Base-by-base conservation (phyloP, 2,888 invertebrate species). In the Drosophila paramelanica region DNA sequence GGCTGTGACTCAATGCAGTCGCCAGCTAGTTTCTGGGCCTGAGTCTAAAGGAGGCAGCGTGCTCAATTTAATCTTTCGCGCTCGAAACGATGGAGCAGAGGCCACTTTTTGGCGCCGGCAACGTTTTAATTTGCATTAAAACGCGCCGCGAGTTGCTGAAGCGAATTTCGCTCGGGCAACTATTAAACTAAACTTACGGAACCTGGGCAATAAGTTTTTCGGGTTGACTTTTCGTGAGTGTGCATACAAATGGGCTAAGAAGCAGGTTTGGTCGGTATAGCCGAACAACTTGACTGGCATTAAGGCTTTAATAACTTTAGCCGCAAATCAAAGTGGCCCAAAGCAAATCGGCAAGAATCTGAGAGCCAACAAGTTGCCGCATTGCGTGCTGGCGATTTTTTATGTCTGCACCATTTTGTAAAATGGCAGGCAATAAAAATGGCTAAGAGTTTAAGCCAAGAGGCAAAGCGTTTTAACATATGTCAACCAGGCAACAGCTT, bases 51-150 rank as follows among this genome's bases (percentile, higher is more conserved):
- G 14, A 39, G 27, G 20, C 20, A 10, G 46, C 49, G 51, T 33
- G 68, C 77, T 67, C 59, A 62, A 77, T 75, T 79, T 79, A 88
- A 82, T 86, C 83, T 70, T 73, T 82, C 65, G 61, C 67, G 72
- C 58, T 50, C 25, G 56, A 51, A 68, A 47, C 67, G 67, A 61
- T 71, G 67, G 47, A 62, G 55, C 64, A 67, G 49, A 66, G 49
- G 52, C 27, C 82, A 83, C 62, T 88, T 89, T 87, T 66, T 67
- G 89, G 77, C 53, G 68, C 55, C 59, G 67, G 55, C 67, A 81
- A 77, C 81, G 75, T 75, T 89, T 89, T 85, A 89, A 89, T 84
- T 85, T 84, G 88, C 88, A 89, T 85, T 84, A 74, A 88, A 81
- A 66, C 61, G 74, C 73, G 79, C 55, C 66, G 72, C 57, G 83